A percentile compares a stretch with the other conserved stretches of the same genome.
These are phyloP conservation scores for Eretmodus cyanostictus DNA, from an alignment of 2,113 vertebrate species.

Conservation along the genomic window DNA sequence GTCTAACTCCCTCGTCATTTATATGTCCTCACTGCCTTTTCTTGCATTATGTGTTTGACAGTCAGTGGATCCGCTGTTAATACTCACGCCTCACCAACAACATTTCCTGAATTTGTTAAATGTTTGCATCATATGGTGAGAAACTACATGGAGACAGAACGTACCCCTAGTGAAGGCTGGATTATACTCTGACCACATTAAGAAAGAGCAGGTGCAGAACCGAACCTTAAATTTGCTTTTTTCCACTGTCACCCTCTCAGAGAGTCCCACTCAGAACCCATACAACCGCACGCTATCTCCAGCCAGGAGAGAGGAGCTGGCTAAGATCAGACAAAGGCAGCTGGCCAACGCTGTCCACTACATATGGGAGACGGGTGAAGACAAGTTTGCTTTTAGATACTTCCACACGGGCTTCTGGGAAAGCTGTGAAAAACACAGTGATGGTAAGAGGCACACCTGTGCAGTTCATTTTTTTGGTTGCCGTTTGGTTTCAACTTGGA, in stretches of 20 bases:
- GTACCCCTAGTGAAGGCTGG: background rate
- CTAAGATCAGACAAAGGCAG: slow-evolving; percentile 66
- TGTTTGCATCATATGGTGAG: background rate
- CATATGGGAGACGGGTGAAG: slow-evolving; percentile 82
- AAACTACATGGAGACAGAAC: background rate
- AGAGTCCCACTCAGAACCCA: slow-evolving; percentile 67
- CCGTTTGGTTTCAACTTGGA: background rate
- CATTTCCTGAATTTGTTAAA: background rate
- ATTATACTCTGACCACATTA: background rate
- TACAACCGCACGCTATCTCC: slow-evolving; percentile 66
- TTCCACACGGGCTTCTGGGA: slow-evolving; percentile 84
- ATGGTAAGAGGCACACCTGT: slow-evolving; percentile 57
- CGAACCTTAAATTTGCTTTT: background rate
- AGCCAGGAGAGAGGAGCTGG: slow-evolving; percentile 63
- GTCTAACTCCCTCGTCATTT: background rate
- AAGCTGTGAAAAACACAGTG: slow-evolving; percentile 77
- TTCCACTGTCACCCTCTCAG: slow-evolving; percentile 11
- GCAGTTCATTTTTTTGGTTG: background rate
- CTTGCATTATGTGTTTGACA: background rate
- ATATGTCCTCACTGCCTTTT: background rate
- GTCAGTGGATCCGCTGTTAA: background rate
- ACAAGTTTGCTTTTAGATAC: slow-evolving; percentile 79
- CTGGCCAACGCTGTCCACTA: slow-evolving; percentile 77
- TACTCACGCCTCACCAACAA: background rate
- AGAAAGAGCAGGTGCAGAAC: background rate